Conservation (phyloP, 2,888 invertebrate species). For the Toxonevra muliebris region DNA sequence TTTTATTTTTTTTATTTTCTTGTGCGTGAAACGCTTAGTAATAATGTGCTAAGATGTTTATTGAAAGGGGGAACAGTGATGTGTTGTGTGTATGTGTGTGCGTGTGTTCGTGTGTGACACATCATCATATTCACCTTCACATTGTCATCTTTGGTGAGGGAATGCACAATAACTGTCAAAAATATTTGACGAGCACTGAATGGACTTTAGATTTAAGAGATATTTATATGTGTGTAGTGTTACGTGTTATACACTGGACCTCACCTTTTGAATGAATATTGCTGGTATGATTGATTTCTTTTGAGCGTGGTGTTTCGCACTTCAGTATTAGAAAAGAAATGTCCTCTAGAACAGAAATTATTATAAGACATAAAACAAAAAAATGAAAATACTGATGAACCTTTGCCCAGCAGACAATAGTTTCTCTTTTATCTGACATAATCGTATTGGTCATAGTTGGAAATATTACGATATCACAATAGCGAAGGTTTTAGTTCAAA, state of each 20-base stretch:
- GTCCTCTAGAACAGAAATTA: background rate
- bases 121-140: constrained; percentile 1
- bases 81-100: constrained; percentile 26
- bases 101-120: constrained; percentile 22
- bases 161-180: constrained; percentile 53
- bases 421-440: background rate
- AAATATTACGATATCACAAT: too few species aligned
- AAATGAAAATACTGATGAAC: too few species aligned
- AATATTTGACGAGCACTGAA: constrained; percentile 49
- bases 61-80: constrained; percentile 26
- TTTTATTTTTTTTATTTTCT: constrained; percentile 5
- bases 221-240: background rate
- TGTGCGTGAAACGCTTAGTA: constrained; percentile 30
- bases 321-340: background rate
- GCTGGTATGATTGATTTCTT: constrained; percentile 28
- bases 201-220: constrained; percentile 31
- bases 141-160: constrained; percentile 23
- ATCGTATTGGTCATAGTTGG: too few species aligned
- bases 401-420: background rate
- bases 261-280: constrained; percentile 1
- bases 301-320: constrained; percentile 11
- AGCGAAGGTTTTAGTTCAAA: too few species aligned
- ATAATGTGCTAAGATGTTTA: constrained; percentile 17
- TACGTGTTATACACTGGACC: background rate
- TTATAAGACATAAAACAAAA: too few species aligned